phyloP scores from a whole-genome alignment of 2,888 invertebrate genomes.

The Laspeyria flexula region DNA sequence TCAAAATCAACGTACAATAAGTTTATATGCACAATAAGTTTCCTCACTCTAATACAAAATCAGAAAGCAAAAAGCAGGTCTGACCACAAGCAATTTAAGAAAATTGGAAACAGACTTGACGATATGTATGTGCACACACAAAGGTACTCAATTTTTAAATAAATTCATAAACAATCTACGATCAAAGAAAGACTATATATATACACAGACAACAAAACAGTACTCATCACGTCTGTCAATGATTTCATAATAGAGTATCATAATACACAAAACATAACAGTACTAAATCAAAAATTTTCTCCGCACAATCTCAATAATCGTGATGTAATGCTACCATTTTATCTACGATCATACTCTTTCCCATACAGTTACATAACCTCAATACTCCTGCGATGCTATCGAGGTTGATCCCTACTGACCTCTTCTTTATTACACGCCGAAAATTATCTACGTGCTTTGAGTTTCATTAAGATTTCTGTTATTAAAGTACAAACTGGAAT shows the following conservation, averaged over 20 bases:
- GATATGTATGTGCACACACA: too few species aligned
- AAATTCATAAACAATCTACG: too few species aligned
- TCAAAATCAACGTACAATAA: too few species aligned
- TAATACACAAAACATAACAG: neutral
- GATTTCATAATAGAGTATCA: neutral
- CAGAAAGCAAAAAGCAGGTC: too few species aligned
- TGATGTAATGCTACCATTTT: conserved; percentile 10
- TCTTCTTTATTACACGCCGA: neutral
- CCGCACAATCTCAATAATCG: neutral
- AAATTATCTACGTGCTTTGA: neutral
- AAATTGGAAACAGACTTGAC: too few species aligned
- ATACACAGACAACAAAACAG: too few species aligned
- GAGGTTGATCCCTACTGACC: conserved; percentile 20
- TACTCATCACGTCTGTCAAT: too few species aligned
- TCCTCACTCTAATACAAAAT: too few species aligned
- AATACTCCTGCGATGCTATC: conserved; percentile 22
- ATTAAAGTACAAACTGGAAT: neutral
- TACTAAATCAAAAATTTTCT: neutral
- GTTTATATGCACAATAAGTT: too few species aligned
- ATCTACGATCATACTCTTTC: conserved; percentile 9
- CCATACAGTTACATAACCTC: conserved; percentile 21
- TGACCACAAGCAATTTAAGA: too few species aligned
- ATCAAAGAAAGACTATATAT: too few species aligned
- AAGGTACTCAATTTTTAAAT: too few species aligned
- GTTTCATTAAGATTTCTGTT: neutral